Evolutionary conservation across 1,140 invertebrate genomes (phyloP), one percentile per base, ranked within the genome.

Genomic region (Phthorimaea operculella): DNA sequence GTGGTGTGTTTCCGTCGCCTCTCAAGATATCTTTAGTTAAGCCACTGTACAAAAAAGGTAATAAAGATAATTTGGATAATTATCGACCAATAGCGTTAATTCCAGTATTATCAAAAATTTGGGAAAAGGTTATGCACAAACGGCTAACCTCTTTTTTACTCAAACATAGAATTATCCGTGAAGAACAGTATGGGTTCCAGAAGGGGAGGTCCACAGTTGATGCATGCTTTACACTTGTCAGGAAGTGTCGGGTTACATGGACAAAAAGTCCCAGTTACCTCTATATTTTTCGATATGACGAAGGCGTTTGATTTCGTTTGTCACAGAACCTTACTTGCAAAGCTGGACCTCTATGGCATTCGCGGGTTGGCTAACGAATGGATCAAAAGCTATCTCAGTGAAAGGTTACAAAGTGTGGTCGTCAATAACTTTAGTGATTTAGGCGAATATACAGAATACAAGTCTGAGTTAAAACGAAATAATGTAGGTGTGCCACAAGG

Each of bases 131-230:
- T 28, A 28, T 28, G 21, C 21, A 28, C 6, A 28, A 28, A 28
- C n/a, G n/a, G n/a, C 21, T 28, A 28, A 28, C 21, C 21, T 28
- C 21, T n/a, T 28, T 28, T 28, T 28, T 28, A 6, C 21, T 28
- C 6, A 28, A 28, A 28, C 2, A 28, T 28, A 28, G 6, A 28
- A 6, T 28, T 6, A 28, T 28, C 6, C 21, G 21, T 4, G 21
- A 28, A 28, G 21, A 56, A 36, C 55, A 56, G 16, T 8, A 56
- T 56, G 55, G 55, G 7, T 56, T 56, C 28, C 51, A 28, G 42
- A 45, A 11, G 49, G n/a, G 49, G 4, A 51, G 51, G 28, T 56
- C 55, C 16, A 56, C 55, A 3, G 28, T 48, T 5, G 14, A 44
- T 11, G 55, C 55, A 21, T 18, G 33, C 33, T 56, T 56, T 17